Conservation (phyloP, 2,797 vertebrate species). For the Pseudochromis fuscus region DNA sequence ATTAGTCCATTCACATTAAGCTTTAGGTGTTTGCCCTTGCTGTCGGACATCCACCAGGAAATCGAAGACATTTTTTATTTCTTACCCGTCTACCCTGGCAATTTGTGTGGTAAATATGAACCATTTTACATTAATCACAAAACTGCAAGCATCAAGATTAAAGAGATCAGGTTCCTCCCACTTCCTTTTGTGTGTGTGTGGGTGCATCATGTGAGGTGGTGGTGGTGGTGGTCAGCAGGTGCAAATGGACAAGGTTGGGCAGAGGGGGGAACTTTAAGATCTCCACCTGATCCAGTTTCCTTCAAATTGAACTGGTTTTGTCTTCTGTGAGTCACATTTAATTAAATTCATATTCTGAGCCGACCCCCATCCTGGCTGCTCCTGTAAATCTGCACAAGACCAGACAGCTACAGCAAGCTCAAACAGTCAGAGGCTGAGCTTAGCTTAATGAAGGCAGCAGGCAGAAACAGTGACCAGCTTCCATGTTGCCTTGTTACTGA, state of each 20-base stretch:
- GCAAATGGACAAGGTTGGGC: constrained; percentile 3
- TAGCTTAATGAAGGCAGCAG: constrained; percentile 55
- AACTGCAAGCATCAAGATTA: constrained; percentile 54
- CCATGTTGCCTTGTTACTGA: constrained; percentile 40
- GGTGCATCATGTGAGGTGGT: constrained; percentile 5
- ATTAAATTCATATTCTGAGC: constrained; percentile 63
- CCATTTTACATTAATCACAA: constrained; percentile 65
- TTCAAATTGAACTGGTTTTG: constrained; percentile 63
- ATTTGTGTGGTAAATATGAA: constrained; percentile 63
- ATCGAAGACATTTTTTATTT: constrained; percentile 31
- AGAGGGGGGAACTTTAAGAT: constrained; percentile 21
- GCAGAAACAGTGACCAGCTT: constrained; percentile 38
- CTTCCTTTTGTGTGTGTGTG: constrained; percentile 23
- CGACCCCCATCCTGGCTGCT: constrained; percentile 30
- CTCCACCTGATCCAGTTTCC: constrained; percentile 50
- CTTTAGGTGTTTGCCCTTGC: constrained; percentile 54
- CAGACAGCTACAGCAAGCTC: constrained; percentile 35
- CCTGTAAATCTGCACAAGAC: constrained; percentile 38
- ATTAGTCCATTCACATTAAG: constrained; percentile 28
- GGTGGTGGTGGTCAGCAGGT: constrained; percentile 15
- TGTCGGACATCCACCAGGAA: constrained; percentile 25
- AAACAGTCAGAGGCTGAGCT: constrained; percentile 39
- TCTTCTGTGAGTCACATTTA: constrained; percentile 51
- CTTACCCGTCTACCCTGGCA: constrained; percentile 27
- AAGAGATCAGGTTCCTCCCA: constrained; percentile 54